Evolutionary conservation across 1,140 invertebrate species (phyloP).

Genomic region (Oncopodura yosiiana): DNA sequence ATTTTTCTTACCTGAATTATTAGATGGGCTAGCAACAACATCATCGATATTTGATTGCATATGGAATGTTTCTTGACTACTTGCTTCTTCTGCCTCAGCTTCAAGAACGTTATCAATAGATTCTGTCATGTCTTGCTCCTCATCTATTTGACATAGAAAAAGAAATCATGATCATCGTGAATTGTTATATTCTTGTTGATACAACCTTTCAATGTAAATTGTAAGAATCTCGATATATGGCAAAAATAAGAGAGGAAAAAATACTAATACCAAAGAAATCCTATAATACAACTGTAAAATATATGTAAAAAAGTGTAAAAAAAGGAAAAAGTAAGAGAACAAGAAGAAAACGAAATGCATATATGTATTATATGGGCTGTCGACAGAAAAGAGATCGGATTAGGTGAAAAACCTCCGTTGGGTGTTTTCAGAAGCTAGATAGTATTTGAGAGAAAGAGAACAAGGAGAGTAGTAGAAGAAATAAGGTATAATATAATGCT

Average conservation of each 20-base stretch:
- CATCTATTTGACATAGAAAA: slow-evolving; percentile 16
- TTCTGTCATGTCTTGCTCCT: slow-evolving; percentile 28
- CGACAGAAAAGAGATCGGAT: slow-evolving; percentile 16
- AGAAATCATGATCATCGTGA: slow-evolving; percentile 7
- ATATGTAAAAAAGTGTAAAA: not conserved
- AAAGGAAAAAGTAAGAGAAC: not conserved
- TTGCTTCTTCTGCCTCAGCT: not conserved
- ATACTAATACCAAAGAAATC: too few relatives aligned
- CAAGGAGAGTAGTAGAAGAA: slow-evolving; percentile 7
- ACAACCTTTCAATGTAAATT: not conserved
- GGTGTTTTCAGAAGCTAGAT: slow-evolving; percentile 16
- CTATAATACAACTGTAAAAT: not conserved
- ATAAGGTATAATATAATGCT: too few relatives aligned
- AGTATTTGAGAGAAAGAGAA: slow-evolving; percentile 9
- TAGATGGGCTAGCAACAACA: slow-evolving; percentile 24
- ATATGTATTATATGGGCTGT: not conserved
- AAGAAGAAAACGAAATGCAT: not conserved
- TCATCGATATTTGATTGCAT: slow-evolving; percentile 22
- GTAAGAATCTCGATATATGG: too few relatives aligned
- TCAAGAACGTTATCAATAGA: slow-evolving; percentile 9
- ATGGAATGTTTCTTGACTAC: not conserved
- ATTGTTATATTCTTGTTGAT: slow-evolving; percentile 10
- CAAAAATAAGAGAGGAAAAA: too few relatives aligned
- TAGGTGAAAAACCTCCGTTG: slow-evolving; percentile 21
- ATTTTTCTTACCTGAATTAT: slow-evolving; percentile 23